Conservation (phyloP, 2,888 invertebrate species). For the Drosophila antonietae region DNA sequence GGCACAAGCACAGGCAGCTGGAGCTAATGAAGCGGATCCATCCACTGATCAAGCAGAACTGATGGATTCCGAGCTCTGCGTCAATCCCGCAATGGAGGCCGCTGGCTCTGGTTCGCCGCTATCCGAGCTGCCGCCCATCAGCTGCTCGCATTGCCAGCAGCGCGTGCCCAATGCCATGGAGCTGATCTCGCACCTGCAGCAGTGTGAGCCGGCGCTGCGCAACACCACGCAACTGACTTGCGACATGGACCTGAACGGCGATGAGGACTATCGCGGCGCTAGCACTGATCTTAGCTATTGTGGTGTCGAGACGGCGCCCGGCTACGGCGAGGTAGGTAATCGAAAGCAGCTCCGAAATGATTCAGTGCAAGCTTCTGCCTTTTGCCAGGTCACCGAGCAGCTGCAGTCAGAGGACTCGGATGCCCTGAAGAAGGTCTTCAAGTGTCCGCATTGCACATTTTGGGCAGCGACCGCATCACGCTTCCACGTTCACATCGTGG, state of each 20-base stretch:
- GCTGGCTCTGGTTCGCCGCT: neutral
- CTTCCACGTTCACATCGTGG: constrained; percentile 97
- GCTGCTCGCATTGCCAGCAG: constrained; percentile 56
- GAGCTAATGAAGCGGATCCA: neutral
- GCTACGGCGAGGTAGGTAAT: constrained; percentile 84
- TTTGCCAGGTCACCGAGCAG: constrained; percentile 85
- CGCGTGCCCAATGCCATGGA: constrained; percentile 48
- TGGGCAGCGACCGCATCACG: constrained; percentile 97
- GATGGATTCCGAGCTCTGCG: neutral
- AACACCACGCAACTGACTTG: constrained; percentile 40
- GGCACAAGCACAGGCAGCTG: neutral
- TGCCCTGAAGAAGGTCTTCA: constrained; percentile 92
- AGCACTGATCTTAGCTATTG: constrained; percentile 83
- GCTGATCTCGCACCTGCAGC: constrained; percentile 54
- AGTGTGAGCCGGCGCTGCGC: constrained; percentile 38
- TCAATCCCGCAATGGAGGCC: neutral
- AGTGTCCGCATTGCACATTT: constrained; percentile 96
- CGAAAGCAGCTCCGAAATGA: neutral
- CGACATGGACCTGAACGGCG: constrained; percentile 43
- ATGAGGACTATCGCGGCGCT: constrained; percentile 54
- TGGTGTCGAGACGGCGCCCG: constrained; percentile 85
- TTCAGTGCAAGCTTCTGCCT: neutral
- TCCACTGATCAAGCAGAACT: neutral
- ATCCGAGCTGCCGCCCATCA: constrained; percentile 26
- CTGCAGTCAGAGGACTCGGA: constrained; percentile 87